Evolutionary conservation across 64 coral and sea anemone species (phyloP), one percentile per base, ranked within the genome.

Genomic region (Acropora yongei): DNA sequence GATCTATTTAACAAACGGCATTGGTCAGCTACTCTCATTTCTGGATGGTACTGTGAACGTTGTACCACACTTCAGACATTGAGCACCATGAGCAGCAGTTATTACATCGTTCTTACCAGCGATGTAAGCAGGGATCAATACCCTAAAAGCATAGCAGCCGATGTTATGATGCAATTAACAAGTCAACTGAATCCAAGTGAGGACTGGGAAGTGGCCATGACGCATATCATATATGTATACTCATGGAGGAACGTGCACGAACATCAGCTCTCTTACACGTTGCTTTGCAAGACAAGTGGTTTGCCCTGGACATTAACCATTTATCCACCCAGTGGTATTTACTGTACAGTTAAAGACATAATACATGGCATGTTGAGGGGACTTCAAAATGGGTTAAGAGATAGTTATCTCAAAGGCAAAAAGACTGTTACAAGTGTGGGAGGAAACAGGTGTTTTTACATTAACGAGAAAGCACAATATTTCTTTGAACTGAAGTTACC

Each of bases 271-370:
- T 69, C 45, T 19, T 68, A 68, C 58, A 4, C 6, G 30, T 10
- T 85, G 30, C 47, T 41, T 42, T 75, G 46, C 30, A 3, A 72
- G 5, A 4, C 13, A 2, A 42, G 58, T 44, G 4, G 0, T 45
- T 2, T 41, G 1, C 30, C 82, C 1, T 85, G 82, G 58, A 85
- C 18, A 17, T 3, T 72, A 49, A 40, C 60, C 3, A 85, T 69
- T 68, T 85, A 85, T 72, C 82, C 68, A 0, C 79, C 79, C 7
- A 81, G 79, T 42, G 79, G 79, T 39, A 81, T 40, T 81, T 68
- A 85, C 4, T 3, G 50, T 1, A 85, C 57, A 3, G 53, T 85
- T 4, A 61, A 68, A 13, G 68, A 85, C 42, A 49, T 53, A 53
- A 12, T 85, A 4, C 19, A n/a, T 51, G 79, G 49, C 1, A 85